A percentile compares a stretch with the other conserved stretches of the same genome.
Evolutionary conservation across 1,140 invertebrate species (phyloP).

Genomic region (Drosophila orena): DNA sequence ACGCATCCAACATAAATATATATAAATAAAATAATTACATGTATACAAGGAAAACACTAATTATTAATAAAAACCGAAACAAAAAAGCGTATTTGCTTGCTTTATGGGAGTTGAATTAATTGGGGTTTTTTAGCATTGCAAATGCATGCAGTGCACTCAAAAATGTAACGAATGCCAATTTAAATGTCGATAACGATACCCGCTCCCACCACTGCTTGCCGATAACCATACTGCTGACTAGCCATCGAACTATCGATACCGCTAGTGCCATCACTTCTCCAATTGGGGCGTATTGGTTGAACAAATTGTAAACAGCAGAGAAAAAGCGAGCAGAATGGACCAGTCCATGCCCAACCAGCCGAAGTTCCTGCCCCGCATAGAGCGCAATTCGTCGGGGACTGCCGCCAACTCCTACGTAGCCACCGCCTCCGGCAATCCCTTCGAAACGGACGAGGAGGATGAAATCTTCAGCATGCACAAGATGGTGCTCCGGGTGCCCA

Average conservation of each 20-base stretch:
- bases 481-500: conserved; percentile 91
- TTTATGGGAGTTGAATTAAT: neutral
- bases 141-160: neutral
- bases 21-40: conserved; percentile 76
- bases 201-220: neutral
- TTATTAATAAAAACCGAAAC: conserved; percentile 75
- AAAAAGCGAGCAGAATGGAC: conserved; percentile 37
- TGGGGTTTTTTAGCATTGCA: no score
- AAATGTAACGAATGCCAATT: neutral
- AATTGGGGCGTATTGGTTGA: conserved; percentile 3
- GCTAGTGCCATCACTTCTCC: conserved; percentile 2
- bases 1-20: conserved; percentile 61
- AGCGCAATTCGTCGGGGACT: conserved; percentile 6
- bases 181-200: conserved; percentile 2
- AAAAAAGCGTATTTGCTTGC: conserved; percentile 16
- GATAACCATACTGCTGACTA: neutral
- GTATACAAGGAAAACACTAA: conserved; percentile 77
- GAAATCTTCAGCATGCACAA: conserved; percentile 92
- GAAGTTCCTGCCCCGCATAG: conserved; percentile 60
- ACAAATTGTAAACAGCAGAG: neutral
- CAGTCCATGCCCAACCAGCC: conserved; percentile 53
- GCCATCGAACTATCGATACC: neutral
- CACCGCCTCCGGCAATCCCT: conserved; percentile 62
- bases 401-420: conserved; percentile 43
- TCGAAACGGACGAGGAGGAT: conserved; percentile 87